Evolutionary conservation across 2,888 invertebrate species (phyloP).

Genomic region (Agrochola macilenta): DNA sequence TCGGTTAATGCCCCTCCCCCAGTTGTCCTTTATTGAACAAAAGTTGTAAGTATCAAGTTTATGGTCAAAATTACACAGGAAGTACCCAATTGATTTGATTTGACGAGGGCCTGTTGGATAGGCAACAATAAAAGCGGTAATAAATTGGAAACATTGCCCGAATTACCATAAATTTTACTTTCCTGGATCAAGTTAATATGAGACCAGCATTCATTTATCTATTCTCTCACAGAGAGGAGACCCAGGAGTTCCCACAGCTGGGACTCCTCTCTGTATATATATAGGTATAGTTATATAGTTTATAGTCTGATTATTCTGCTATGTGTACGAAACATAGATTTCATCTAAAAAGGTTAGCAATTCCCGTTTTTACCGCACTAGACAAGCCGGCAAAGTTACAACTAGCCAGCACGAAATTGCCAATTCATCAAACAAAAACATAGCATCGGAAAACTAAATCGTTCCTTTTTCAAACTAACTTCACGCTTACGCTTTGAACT

Average conservation of each 20-base stretch:
- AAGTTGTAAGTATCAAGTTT: slow-evolving; percentile 33
- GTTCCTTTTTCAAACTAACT: slow-evolving; percentile 46
- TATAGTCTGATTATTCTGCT: not conserved
- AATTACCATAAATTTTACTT: slow-evolving; percentile 41
- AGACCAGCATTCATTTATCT: slow-evolving; percentile 2
- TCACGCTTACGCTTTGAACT: slow-evolving; percentile 29
- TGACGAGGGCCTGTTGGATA: slow-evolving; percentile 23
- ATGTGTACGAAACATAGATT: not conserved
- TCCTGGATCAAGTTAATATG: slow-evolving; percentile 13
- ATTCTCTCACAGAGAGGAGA: not conserved
- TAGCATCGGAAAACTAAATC: slow-evolving; percentile 3
- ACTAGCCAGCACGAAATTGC: not conserved
- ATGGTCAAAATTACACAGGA: slow-evolving; percentile 48
- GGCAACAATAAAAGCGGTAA: slow-evolving; percentile 38
- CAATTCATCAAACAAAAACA: slow-evolving; percentile 14
- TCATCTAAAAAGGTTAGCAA: not conserved
- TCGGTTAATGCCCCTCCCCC: not conserved
- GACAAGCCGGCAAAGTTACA: not conserved
- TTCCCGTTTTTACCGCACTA: not conserved
- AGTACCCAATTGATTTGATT: slow-evolving; percentile 50
- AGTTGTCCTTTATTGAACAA: slow-evolving; percentile 6
- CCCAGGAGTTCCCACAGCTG: not conserved
- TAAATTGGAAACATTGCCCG: slow-evolving; percentile 43
- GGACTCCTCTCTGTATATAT: not conserved
- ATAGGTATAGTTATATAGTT: no score